A percentile compares a stretch with the other conserved stretches of the same genome.
Evolutionary conservation across 2,113 vertebrate genomes (phyloP).

Genomic region (Paracanthobrama guichenoti): DNA sequence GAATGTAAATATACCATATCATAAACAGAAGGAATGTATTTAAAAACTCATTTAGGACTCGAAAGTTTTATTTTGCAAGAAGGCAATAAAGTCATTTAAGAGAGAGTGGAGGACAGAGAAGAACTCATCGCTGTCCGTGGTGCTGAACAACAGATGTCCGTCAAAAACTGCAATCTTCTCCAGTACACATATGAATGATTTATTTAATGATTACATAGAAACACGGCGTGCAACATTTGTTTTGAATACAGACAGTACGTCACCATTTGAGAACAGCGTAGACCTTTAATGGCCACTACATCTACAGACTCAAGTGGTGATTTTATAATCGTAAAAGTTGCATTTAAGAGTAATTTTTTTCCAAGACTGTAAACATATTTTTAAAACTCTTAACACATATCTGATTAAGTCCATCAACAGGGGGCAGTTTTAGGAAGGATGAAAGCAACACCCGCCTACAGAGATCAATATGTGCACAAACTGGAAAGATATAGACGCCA

Average conservation of each 20-base stretch:
- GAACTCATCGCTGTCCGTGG: slow-evolving; percentile 41
- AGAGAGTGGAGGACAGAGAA: background rate
- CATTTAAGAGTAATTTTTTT: background rate
- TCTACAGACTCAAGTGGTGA: background rate
- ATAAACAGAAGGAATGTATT: slow-evolving; percentile 52
- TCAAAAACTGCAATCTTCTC: background rate
- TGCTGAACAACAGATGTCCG: slow-evolving; percentile 35
- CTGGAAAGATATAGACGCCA: slow-evolving; percentile 19
- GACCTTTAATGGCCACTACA: background rate
- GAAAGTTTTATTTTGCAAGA: background rate
- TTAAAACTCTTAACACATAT: background rate
- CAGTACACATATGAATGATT: background rate
- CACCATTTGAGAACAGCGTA: background rate
- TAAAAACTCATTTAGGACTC: background rate
- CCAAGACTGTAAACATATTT: background rate
- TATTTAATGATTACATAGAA: background rate
- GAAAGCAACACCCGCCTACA: slow-evolving; percentile 27
- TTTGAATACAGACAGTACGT: background rate
- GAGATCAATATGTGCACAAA: slow-evolving; percentile 40
- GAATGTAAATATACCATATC: slow-evolving; percentile 48
- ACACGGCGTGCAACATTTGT: background rate
- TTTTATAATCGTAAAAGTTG: background rate
- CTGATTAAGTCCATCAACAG: background rate
- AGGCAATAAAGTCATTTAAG: background rate
- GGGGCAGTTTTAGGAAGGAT: slow-evolving; percentile 20